phyloP scores from a whole-genome alignment of 2,797 vertebrate genomes.

The Oreochromis grahami region DNA sequence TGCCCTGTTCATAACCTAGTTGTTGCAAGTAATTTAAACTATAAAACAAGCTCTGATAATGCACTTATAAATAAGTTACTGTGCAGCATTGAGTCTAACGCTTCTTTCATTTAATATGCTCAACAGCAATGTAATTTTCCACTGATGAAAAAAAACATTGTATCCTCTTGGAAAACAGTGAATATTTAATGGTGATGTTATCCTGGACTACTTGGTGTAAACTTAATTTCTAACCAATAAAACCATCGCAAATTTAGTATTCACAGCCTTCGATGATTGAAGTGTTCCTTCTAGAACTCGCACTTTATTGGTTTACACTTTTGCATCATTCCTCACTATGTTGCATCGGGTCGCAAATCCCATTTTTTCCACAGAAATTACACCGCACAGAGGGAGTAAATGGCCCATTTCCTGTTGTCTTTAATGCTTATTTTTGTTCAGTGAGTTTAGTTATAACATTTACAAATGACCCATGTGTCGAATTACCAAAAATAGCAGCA shows the following conservation, averaged over 20 bases:
- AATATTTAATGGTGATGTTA: not conserved
- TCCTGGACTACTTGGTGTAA: not conserved
- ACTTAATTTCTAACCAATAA: constrained; percentile 1
- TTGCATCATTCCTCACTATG: not conserved
- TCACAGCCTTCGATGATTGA: not conserved
- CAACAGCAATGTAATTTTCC: not conserved
- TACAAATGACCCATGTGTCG: not conserved
- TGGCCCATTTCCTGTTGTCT: not conserved
- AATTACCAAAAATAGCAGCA: not conserved
- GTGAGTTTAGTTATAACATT: not conserved
- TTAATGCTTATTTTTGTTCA: not conserved
- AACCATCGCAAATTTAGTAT: constrained; percentile 1
- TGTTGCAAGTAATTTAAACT: not conserved
- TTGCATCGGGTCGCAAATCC: not conserved
- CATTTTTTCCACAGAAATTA: not conserved
- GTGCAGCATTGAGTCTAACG: not conserved
- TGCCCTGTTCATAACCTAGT: not conserved
- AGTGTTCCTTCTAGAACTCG: not conserved
- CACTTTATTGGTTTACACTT: not conserved
- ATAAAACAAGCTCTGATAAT: not conserved
- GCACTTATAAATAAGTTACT: not conserved
- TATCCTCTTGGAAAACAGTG: not conserved
- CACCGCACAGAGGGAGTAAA: not conserved
- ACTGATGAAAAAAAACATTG: not conserved
- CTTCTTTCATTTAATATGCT: not conserved